These are phyloP conservation scores for Drosophila cognata DNA, from an alignment of 2,888 invertebrate species.

Conservation along the genomic window DNA sequence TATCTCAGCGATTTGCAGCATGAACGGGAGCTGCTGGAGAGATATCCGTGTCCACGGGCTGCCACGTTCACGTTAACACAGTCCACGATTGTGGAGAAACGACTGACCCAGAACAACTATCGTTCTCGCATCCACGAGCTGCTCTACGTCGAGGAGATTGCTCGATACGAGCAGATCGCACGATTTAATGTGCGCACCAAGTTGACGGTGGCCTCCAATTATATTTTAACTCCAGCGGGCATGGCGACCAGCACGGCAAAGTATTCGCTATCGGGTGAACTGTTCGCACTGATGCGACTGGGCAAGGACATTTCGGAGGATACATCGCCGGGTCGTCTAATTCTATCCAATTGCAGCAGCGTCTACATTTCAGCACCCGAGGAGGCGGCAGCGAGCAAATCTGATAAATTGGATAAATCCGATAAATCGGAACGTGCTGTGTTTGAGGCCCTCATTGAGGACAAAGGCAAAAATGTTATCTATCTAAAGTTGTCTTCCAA, in stretches of 20 bases:
- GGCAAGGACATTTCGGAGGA: constrained; percentile 92
- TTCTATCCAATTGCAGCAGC: constrained; percentile 90
- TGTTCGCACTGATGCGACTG: constrained; percentile 90
- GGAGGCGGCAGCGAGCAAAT: constrained; percentile 40
- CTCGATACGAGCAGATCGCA: constrained; percentile 89
- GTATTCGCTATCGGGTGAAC: constrained; percentile 90
- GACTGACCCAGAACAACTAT: constrained; percentile 89
- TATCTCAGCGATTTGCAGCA: constrained; percentile 85
- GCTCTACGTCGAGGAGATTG: constrained; percentile 91
- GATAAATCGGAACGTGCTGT: constrained; percentile 85
- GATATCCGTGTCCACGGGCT: constrained; percentile 89
- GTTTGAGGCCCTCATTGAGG: constrained; percentile 91
- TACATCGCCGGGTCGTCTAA: constrained; percentile 91
- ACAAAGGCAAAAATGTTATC: constrained; percentile 92
- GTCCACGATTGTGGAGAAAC: constrained; percentile 88
- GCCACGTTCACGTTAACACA: constrained; percentile 89
- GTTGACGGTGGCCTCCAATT: constrained; percentile 88
- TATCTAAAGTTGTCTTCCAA: constrained; percentile 89
- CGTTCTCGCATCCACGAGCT: constrained; percentile 90
- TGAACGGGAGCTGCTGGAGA: constrained; percentile 86
- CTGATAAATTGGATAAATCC: constrained; percentile 58
- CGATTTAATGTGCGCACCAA: constrained; percentile 89
- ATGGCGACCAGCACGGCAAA: constrained; percentile 90
- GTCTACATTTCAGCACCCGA: constrained; percentile 87
- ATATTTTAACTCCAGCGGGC: constrained; percentile 89